These are phyloP conservation scores for Esox masquinongy DNA, from an alignment of 2,797 vertebrate genomes.

Conservation along the genomic window DNA sequence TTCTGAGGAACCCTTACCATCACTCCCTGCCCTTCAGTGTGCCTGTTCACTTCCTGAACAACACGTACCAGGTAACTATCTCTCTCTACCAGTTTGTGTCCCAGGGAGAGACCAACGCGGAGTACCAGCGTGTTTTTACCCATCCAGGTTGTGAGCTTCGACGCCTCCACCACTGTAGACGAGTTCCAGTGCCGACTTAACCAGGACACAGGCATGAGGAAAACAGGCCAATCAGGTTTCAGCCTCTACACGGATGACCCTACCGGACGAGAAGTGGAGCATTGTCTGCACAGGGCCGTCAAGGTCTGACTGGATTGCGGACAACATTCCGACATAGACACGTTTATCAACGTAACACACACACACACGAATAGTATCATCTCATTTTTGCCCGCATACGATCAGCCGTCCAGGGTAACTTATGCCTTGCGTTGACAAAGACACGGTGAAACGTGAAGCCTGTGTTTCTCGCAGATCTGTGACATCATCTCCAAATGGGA, in stretches of 20 bases:
- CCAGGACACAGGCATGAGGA: slow-evolving; percentile 92
- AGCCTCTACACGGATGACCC: slow-evolving; percentile 94
- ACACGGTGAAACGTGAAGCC: not conserved
- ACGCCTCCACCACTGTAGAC: slow-evolving; percentile 95
- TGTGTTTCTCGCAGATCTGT: slow-evolving; percentile 82
- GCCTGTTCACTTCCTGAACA: slow-evolving; percentile 97
- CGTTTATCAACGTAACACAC: not conserved
- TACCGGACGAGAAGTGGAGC: slow-evolving; percentile 88
- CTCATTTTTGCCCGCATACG: no score
- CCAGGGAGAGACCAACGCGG: not conserved
- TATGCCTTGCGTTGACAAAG: not conserved
- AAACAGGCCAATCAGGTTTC: slow-evolving; percentile 88
- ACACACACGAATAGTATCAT: not conserved
- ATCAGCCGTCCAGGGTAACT: not conserved
- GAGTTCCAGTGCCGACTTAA: slow-evolving; percentile 95
- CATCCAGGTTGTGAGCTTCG: slow-evolving; percentile 92
- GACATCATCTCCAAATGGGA: slow-evolving; percentile 99
- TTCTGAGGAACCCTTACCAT: slow-evolving; percentile 95
- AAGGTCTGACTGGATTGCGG: slow-evolving; percentile 1
- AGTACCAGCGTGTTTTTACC: not conserved
- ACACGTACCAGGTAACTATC: slow-evolving; percentile 89
- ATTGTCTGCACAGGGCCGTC: slow-evolving; percentile 87
- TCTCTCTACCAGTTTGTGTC: not conserved
- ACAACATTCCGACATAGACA: not conserved
- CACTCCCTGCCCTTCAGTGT: slow-evolving; percentile 96